phyloP scores from a whole-genome alignment of 2,797 vertebrate species.

The Squalus acanthias region DNA sequence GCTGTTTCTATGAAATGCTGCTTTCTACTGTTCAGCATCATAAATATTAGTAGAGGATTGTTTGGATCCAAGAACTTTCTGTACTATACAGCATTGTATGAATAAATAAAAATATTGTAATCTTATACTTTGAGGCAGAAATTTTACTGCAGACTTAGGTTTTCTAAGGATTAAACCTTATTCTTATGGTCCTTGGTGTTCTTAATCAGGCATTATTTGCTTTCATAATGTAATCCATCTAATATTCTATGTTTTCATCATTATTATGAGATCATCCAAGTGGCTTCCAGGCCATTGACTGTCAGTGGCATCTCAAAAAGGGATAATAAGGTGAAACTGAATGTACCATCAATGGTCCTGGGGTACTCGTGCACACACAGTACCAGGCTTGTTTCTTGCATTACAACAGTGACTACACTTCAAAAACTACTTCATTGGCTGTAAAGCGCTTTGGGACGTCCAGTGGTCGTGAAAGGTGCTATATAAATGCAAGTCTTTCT shows the following conservation, averaged over 20 bases:
- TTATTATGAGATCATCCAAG: not conserved
- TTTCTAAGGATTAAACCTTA: no score
- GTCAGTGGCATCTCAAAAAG: not conserved
- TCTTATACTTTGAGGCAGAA: not conserved
- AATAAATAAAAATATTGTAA: not conserved
- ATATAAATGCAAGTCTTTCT: no score
- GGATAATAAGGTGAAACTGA: no score
- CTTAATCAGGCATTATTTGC: not conserved
- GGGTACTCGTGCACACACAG: not conserved
- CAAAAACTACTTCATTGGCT: no score
- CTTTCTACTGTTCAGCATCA: not conserved
- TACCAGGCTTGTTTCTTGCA: not conserved
- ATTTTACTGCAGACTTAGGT: not conserved
- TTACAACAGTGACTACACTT: no score
- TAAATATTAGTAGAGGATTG: not conserved
- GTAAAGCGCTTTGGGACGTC: no score
- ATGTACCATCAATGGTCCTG: not conserved
- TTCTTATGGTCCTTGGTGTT: not conserved
- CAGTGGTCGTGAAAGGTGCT: no score
- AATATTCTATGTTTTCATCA: not conserved
- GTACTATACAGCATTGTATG: not conserved
- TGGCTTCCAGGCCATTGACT: not conserved
- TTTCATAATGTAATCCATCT: not conserved
- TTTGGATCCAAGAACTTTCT: not conserved
- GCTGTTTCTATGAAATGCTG: not conserved